Conservation (phyloP, 2,888 invertebrate genomes). For the Lissonota sp. region DNA sequence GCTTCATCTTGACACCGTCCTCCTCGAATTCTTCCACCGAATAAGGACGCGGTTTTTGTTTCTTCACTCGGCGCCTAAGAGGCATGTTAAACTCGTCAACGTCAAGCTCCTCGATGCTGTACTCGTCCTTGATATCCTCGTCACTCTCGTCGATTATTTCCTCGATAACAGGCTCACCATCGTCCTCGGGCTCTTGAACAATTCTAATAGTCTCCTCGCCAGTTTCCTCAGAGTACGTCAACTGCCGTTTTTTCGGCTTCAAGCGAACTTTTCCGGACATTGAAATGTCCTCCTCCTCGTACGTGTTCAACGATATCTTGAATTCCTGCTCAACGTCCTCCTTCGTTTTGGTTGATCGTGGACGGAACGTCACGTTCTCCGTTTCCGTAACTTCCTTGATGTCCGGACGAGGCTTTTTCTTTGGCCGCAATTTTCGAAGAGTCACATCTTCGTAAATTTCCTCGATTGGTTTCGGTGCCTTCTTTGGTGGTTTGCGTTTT, state of each 20-base stretch:
- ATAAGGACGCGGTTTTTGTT: conserved; percentile 79
- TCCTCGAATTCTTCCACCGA: conserved; percentile 85
- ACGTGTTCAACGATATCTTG: conserved; percentile 93
- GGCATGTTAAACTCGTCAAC: conserved; percentile 82
- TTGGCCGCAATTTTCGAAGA: conserved; percentile 89
- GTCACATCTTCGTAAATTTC: conserved; percentile 89
- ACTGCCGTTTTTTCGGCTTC: conserved; percentile 88
- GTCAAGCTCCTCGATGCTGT: conserved; percentile 80
- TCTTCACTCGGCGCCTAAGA: conserved; percentile 76
- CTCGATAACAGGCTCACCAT: conserved; percentile 86
- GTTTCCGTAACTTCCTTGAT: conserved; percentile 90
- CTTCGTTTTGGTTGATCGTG: conserved; percentile 90
- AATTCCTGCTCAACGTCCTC: conserved; percentile 96
- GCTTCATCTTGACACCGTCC: conserved; percentile 83
- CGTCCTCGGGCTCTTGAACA: conserved; percentile 87
- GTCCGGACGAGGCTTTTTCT: conserved; percentile 87
- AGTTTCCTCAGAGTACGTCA: conserved; percentile 91
- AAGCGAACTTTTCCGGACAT: conserved; percentile 93
- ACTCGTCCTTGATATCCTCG: conserved; percentile 86
- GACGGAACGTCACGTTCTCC: conserved; percentile 92
- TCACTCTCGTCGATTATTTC: conserved; percentile 88
- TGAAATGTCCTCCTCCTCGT: conserved; percentile 94
- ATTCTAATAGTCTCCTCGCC: conserved; percentile 91
- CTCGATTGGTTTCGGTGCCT: conserved; percentile 84
- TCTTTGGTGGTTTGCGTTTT: conserved; percentile 84